These are phyloP conservation scores for Hyperopisus bebe DNA, from an alignment of 2,113 vertebrate genomes.

Conservation along the genomic window DNA sequence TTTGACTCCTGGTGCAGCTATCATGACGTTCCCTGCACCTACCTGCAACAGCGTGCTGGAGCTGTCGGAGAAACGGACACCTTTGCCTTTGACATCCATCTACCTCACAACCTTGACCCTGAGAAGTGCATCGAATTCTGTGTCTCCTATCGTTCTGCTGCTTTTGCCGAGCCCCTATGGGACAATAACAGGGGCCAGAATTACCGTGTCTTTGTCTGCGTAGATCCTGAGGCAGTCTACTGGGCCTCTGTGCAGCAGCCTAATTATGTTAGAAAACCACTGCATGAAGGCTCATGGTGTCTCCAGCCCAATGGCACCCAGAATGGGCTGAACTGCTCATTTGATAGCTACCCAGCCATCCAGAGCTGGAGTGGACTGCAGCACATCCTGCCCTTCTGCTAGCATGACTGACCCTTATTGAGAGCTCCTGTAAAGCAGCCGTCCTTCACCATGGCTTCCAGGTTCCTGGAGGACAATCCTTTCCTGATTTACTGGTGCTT, in stretches of 20 bases:
- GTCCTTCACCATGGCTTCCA: not conserved
- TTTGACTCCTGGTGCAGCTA: conserved; percentile 63
- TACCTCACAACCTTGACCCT: conserved; percentile 52
- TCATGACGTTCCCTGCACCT: conserved; percentile 53
- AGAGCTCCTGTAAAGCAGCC: not conserved
- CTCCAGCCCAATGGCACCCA: not conserved
- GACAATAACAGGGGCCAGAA: conserved; percentile 64
- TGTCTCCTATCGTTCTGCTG: conserved; percentile 54
- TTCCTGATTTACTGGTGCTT: not conserved
- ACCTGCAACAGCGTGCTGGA: conserved; percentile 45
- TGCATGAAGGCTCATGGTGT: not conserved
- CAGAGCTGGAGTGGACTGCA: not conserved
- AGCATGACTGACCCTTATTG: not conserved
- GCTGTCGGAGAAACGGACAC: conserved; percentile 49
- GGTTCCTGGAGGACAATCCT: not conserved
- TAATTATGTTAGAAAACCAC: not conserved
- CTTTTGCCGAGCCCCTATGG: conserved; percentile 50
- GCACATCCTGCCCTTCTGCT: not conserved
- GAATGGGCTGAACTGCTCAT: not conserved
- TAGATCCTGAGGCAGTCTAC: not conserved
- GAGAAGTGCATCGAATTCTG: conserved; percentile 58
- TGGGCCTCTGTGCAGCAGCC: not conserved
- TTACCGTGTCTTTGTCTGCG: conserved; percentile 43
- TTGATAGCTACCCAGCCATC: not conserved
- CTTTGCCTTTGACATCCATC: conserved; percentile 57